Evolutionary conservation across 2,888 invertebrate genomes (phyloP), one percentile per base, ranked within the genome.

Genomic region (Noctua pronuba): DNA sequence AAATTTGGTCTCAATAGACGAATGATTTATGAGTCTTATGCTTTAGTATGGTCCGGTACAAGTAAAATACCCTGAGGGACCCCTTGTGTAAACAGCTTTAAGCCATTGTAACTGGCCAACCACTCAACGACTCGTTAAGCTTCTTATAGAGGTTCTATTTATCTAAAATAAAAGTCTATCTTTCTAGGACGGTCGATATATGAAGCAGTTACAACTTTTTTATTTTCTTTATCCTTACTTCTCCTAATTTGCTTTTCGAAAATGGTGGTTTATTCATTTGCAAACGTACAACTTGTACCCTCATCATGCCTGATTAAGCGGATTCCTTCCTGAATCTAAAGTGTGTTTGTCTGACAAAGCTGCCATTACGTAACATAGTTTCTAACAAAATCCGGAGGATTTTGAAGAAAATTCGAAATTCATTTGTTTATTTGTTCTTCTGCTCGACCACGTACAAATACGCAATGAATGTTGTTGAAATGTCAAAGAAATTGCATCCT

Each of bases 61-160:
- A 46, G 31, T 49, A 72, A 65, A 60, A 31, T 46, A 35, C 55
- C 67, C 60, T 49, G 64, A 28, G 71, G 62, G 73, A 77, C 72
- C 38, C 60, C 55, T 72, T 62, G n/a, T 72, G 41, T 55, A 38
- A 68, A 65, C 38, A 77, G 73, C 52, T 76, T 67, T 35, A 55
- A 55, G 38, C 64, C 38, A 71, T 83, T 85, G 77, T 77, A 38
- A 73, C 82, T 67, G 46, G 49, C 38, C 66, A 38, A 52, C 52
- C 24, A 68, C 28, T 52, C 44, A 44, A 65, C n/a, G 49, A 68
- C 83, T 71, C 21, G 16, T 13, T 73, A 77, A 84, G 83, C 78
- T 44, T 74, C 72, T 66, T 65, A 70, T 3, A 46, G 28, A 64
- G 62, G 35, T 60, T 49, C 58, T 41, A 35, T 44, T 44, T 58